These are phyloP conservation scores for Drosophila orosa DNA, from an alignment of 1,140 invertebrate genomes.

Conservation along the genomic window DNA sequence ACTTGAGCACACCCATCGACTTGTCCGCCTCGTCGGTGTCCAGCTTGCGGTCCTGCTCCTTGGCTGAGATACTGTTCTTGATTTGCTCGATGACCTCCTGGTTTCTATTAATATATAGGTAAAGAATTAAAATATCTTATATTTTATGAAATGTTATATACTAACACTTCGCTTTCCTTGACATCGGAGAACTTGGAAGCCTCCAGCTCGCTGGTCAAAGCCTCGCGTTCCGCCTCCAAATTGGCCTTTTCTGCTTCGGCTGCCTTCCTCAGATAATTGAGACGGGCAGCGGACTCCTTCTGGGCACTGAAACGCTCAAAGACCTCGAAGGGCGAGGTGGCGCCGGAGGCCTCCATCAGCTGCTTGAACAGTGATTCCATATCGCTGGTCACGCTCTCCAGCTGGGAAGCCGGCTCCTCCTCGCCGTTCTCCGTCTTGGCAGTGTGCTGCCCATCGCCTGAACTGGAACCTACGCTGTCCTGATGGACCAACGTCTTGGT, in stretches of 20 bases:
- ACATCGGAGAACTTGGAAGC: slow-evolving; percentile 91
- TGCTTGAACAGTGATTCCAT: slow-evolving; percentile 89
- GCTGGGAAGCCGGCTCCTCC: slow-evolving; percentile 79
- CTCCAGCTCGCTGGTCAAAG: slow-evolving; percentile 89
- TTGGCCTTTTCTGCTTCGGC: slow-evolving; percentile 90
- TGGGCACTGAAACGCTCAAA: slow-evolving; percentile 90
- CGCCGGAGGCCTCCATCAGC: slow-evolving; percentile 90
- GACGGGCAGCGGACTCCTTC: slow-evolving; percentile 88
- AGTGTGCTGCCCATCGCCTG: slow-evolving; percentile 84
- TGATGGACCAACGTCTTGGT: slow-evolving; percentile 85
- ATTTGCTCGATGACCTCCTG: slow-evolving; percentile 88
- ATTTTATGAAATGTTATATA: slow-evolving; percentile 2
- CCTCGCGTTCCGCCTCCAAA: slow-evolving; percentile 88
- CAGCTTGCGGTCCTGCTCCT: slow-evolving; percentile 84
- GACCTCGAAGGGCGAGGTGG: slow-evolving; percentile 89
- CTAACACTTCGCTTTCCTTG: slow-evolving; percentile 91
- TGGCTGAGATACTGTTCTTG: slow-evolving; percentile 86
- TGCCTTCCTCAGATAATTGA: slow-evolving; percentile 87
- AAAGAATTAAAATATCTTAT: not conserved
- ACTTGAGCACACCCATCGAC: slow-evolving; percentile 85
- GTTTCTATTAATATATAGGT: slow-evolving; percentile 85
- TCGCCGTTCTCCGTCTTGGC: slow-evolving; percentile 85
- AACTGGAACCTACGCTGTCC: slow-evolving; percentile 85
- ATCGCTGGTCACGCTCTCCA: slow-evolving; percentile 81
- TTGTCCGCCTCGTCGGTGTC: slow-evolving; percentile 83